phyloP scores from a whole-genome alignment of 2,797 vertebrate genomes.

The Trichosurus vulpecula region DNA sequence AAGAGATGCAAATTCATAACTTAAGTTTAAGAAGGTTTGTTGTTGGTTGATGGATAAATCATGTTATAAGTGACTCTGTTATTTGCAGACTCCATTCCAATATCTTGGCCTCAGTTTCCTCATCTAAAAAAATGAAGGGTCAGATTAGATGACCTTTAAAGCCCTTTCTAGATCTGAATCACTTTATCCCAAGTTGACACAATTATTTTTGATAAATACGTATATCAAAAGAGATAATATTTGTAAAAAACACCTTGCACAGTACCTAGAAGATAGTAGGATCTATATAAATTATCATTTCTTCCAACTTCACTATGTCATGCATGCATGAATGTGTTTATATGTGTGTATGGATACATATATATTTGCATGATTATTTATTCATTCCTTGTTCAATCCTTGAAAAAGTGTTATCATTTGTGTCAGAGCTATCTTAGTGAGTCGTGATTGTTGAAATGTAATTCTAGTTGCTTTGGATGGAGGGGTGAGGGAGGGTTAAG shows the following conservation, averaged over 20 bases:
- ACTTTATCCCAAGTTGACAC: neutral
- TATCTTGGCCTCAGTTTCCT: neutral
- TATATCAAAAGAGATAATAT: neutral
- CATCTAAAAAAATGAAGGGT: neutral
- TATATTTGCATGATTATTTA: neutral
- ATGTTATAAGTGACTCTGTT: neutral
- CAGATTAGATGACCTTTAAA: neutral
- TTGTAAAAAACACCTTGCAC: neutral
- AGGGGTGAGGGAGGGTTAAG: rapidly evolving
- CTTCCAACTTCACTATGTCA: neutral
- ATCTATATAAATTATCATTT: neutral
- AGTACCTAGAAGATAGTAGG: neutral
- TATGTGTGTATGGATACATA: neutral
- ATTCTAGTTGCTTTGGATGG: neutral
- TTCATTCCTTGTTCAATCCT: neutral
- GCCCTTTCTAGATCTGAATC: neutral
- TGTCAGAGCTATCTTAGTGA: neutral
- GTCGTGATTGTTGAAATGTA: neutral
- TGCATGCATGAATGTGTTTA: too few relatives aligned
- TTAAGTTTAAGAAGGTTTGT: neutral
- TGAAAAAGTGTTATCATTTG: neutral
- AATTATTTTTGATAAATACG: neutral
- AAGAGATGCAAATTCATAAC: neutral
- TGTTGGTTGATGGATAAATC: neutral
- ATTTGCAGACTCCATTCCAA: neutral